These are phyloP conservation scores for Tachina fera DNA, from an alignment of 2,888 invertebrate genomes.

Conservation along the genomic window DNA sequence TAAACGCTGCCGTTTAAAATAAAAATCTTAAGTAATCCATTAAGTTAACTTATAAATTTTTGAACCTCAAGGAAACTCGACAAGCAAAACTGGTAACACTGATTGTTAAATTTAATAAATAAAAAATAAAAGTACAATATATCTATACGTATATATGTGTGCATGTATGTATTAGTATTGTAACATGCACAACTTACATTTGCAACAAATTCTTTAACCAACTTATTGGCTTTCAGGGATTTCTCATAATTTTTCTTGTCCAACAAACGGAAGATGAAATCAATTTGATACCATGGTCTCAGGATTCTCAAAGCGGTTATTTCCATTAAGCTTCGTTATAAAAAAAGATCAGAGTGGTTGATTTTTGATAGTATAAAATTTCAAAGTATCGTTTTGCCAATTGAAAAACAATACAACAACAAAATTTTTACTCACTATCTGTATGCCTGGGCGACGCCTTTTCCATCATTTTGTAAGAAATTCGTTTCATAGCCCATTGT, in stretches of 20 bases:
- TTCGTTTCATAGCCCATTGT: slow-evolving; percentile 81
- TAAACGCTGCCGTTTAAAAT: too few species aligned
- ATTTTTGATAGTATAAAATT: too few species aligned
- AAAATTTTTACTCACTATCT: slow-evolving; percentile 75
- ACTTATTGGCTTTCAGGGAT: slow-evolving; percentile 76
- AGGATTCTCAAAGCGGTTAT: slow-evolving; percentile 79
- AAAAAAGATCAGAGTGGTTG: background rate
- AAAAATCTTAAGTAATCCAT: too few species aligned
- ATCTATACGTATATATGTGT: too few species aligned
- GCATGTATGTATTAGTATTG: background rate
- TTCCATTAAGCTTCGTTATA: slow-evolving; percentile 73
- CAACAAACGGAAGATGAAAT: slow-evolving; percentile 79
- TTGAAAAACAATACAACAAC: background rate
- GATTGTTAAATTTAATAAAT: too few species aligned
- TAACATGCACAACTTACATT: slow-evolving; percentile 73
- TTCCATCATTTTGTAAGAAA: slow-evolving; percentile 79
- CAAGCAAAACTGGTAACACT: too few species aligned
- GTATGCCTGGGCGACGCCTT: slow-evolving; percentile 79
- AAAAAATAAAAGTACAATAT: too few species aligned
- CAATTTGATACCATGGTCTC: slow-evolving; percentile 81
- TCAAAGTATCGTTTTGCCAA: too few species aligned
- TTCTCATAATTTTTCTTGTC: slow-evolving; percentile 76
- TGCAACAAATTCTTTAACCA: slow-evolving; percentile 79
- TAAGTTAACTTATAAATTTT: too few species aligned
- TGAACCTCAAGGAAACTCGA: too few species aligned